Base-by-base conservation (phyloP, 2,113 vertebrate genomes). In the Perognathus longimembris region DNA sequence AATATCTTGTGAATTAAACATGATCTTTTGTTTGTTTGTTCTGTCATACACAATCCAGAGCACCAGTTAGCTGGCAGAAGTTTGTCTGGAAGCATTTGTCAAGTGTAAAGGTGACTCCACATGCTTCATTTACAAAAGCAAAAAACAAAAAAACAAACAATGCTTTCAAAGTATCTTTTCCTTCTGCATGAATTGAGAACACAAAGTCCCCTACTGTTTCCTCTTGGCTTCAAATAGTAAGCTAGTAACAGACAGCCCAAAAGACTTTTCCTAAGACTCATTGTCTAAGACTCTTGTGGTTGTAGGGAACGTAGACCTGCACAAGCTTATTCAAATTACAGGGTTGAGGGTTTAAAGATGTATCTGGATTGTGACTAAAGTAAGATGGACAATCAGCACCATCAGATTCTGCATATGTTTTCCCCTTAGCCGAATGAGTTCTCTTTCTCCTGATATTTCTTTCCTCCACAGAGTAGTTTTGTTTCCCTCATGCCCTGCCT, bases 71-170 rank as follows among this genome's bases (percentile, higher is more conserved):
- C 50, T 79, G 9, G 21, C 36, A 85, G 57, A 57, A 45, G 8
- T 42, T 59, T 81, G 76, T 85, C 79, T 38, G 34, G 80, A 85
- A 85, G 59, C 70, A 57, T 91, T 88, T 88, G 26, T 82, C 80
- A 76, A 85, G 66, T 67, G 9, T 70, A 54, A 93, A 92, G 71
- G 75, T 70, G n/a, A 54, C 70, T 83, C 36, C 21, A 50, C 17
- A 57, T n/a, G 54, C 61, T 93, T 85, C 17, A 79, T 75, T 93
- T 94, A 57, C 57, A 75, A 86, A 82, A 85, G 42, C 21, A 94
- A 92, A 91, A 45, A 7, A 11, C 6, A 45, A 45, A 45, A 91
- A 54, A 17, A 18, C 12, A 54, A 54, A 54, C 4, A 83, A 2
- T 57, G 28, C 38, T 92, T 94, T 70, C 36, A 85, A 64, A 26